phyloP scores from a whole-genome alignment of 30 jellyfish, hydroid and myxozoan species.

The Aurelia aurita region DNA sequence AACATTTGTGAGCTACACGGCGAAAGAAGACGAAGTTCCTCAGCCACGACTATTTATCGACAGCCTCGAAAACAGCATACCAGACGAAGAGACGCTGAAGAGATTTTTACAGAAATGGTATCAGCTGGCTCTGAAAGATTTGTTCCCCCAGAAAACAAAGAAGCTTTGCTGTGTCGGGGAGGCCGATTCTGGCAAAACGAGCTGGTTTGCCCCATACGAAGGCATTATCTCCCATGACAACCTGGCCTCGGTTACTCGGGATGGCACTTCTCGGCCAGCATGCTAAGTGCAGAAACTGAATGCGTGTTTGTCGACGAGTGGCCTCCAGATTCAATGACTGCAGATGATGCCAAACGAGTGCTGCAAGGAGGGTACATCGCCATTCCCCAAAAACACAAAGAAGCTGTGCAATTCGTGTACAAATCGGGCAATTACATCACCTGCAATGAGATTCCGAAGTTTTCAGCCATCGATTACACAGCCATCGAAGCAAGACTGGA shows the following conservation, averaged over 20 bases:
- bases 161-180: slow-evolving; percentile 57
- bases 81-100: background rate
- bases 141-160: slow-evolving; percentile 25
- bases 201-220: slow-evolving; percentile 61
- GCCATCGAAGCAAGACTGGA: slow-evolving; percentile 16
- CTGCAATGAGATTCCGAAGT: background rate
- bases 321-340: slow-evolving; percentile 21
- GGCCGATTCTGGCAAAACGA: slow-evolving; percentile 55
- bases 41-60: slow-evolving; percentile 2
- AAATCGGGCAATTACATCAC: background rate
- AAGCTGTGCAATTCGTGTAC: background rate
- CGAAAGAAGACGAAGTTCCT: background rate
- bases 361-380: slow-evolving; percentile 20
- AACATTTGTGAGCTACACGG: slow-evolving; percentile 13
- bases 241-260: no score
- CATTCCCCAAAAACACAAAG: background rate
- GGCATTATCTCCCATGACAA: slow-evolving; percentile 26
- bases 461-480: slow-evolving; percentile 6
- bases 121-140: slow-evolving; percentile 42
- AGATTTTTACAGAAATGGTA: slow-evolving; percentile 5
- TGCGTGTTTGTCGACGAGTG: no score
- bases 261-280: no score
- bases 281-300: no score
- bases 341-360: slow-evolving; percentile 30
- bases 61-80: slow-evolving; percentile 24